These are phyloP conservation scores for Monoplex corrugatus DNA, from an alignment of 2,888 invertebrate species.

Conservation along the genomic window DNA sequence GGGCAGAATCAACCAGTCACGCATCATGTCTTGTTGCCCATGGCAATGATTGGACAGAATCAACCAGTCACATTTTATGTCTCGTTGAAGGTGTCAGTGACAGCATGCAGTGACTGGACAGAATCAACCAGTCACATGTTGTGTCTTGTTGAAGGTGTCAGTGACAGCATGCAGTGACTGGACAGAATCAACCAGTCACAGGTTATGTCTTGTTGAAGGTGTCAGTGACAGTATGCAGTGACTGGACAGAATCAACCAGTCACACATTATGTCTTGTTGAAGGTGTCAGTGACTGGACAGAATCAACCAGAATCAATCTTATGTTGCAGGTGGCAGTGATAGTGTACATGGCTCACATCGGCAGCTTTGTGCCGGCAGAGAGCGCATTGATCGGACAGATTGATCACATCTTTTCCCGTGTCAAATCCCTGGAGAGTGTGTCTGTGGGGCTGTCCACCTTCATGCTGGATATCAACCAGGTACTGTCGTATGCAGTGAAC, in stretches of 20 bases:
- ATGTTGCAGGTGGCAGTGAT: constrained; percentile 86
- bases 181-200: not conserved
- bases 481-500: constrained; percentile 80
- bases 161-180: not conserved
- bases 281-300: too few species aligned
- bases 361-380: constrained; percentile 93
- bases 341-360: constrained; percentile 92
- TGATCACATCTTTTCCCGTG: constrained; percentile 89
- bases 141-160: too few species aligned
- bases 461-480: constrained; percentile 91
- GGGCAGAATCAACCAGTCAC: too few species aligned
- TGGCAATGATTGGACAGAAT: not conserved
- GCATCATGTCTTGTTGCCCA: too few species aligned
- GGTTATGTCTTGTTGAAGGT: not conserved
- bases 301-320: too few species aligned
- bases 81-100: too few species aligned
- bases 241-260: not conserved
- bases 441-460: constrained; percentile 92
- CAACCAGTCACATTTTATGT: not conserved
- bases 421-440: constrained; percentile 90
- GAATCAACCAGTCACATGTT: not conserved
- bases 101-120: not conserved
- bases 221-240: too few species aligned
- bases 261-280: not conserved
- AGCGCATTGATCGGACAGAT: constrained; percentile 88